Base-by-base conservation (phyloP, 1,140 invertebrate species). In the Drosophila sulfurigaster region DNA sequence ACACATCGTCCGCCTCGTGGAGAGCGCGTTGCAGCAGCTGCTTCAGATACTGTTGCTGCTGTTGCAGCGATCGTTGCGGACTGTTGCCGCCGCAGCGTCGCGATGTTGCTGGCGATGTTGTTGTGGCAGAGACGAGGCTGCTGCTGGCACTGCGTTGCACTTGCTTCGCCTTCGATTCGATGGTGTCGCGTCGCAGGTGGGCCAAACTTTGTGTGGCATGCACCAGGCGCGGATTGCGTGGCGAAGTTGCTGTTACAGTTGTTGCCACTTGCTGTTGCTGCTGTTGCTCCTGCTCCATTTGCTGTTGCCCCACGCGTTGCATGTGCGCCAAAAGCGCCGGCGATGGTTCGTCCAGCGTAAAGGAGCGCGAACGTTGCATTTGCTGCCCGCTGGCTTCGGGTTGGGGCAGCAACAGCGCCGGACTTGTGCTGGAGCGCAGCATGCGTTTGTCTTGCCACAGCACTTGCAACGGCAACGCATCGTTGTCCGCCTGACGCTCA, bases 261-360 rank as follows among this genome's bases (percentile, higher is more conserved):
- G 65, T 52, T 1, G 28, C 4, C 51, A 38, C 10, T 57, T 52
- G 28, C 35, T 38, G 13, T 30, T 38, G 30, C 20, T 4, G 15
- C 28, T 51, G 8, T 46, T 52, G 30, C 51, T 49, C 11, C 30
- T 35, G n/a, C 25, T 48, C 16, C 16, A 7, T 8, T 8, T 25
- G 30, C 30, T 51, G 8, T 46, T 52, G 30, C 46, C 57, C n/a
- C 10, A 32, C 56, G 1, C 85, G 77, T 3, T 76, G 60, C 75
- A 94, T 93, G 59, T 94, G 94, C 11, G 94, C 94, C 4, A 95
- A 78, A n/a, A 95, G 87, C 32, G 94, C 93, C 2, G 94, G 94
- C 75, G 95, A 95, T 5, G 95, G 95, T 45, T 93, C 90, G 0
- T 95, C 94, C 43, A 95, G 77, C 1, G 94, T 94, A 65, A 95